Conservation (phyloP, 1,140 invertebrate genomes). For the Calliopsis andreniformis region DNA sequence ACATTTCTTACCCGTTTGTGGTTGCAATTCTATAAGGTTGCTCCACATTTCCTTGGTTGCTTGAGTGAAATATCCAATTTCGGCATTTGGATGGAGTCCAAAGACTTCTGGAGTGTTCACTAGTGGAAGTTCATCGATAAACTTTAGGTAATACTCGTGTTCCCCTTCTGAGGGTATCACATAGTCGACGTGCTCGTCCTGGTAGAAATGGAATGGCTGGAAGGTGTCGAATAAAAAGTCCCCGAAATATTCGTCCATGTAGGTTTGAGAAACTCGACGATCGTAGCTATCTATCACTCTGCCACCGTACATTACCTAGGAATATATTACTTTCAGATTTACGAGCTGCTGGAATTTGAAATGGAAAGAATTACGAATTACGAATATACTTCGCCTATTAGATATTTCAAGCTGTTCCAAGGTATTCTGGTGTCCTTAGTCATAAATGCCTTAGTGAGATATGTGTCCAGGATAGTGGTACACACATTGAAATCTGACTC, state of each 20-base stretch:
- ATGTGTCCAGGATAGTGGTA: slow-evolving; percentile 90
- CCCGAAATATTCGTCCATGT: slow-evolving; percentile 96
- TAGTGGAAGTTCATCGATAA: slow-evolving; percentile 88
- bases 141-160: slow-evolving; percentile 87
- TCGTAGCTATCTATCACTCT: slow-evolving; percentile 95
- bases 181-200: slow-evolving; percentile 89
- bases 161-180: slow-evolving; percentile 87
- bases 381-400: slow-evolving; percentile 90
- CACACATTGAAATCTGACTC: slow-evolving; percentile 95
- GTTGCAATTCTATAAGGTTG: slow-evolving; percentile 92
- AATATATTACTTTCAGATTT: too few species aligned
- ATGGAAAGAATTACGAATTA: too few species aligned
- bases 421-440: slow-evolving; percentile 86
- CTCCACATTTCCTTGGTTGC: slow-evolving; percentile 92
- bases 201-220: slow-evolving; percentile 94
- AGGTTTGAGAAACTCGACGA: slow-evolving; percentile 90
- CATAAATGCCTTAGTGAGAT: slow-evolving; percentile 87
- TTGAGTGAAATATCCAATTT: slow-evolving; percentile 95
- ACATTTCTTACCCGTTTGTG: slow-evolving; percentile 87
- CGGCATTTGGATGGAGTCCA: slow-evolving; percentile 95
- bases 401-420: slow-evolving; percentile 94
- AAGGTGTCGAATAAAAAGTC: slow-evolving; percentile 95
- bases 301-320: slow-evolving; percentile 95
- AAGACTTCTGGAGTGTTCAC: slow-evolving; percentile 92
- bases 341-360: not conserved